Base-by-base conservation (phyloP, 1,140 invertebrate species). In the Tyrophagus putrescentiae region DNA sequence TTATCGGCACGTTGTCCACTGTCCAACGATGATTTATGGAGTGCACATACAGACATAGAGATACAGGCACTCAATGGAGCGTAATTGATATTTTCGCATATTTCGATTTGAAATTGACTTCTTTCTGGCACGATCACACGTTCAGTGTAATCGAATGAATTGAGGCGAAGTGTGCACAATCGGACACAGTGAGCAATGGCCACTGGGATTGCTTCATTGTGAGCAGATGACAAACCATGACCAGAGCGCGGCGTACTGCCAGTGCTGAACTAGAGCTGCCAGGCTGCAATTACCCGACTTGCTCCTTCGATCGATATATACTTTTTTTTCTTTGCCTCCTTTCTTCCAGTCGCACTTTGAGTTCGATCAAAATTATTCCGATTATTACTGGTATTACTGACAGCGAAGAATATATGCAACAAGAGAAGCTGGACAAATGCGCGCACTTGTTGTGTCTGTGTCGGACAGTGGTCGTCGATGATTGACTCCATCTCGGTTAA, bases 301-400 rank as follows among this genome's bases (percentile, higher is more conserved):
- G 45, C 18, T 48, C n/a, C n/a, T n/a, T n/a, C 45, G 18, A 48
- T 48, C 45, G 45, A 48, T 48, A 25, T 48, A 21, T 13, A 39
- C 21, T 39, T 39, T 39, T 39, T 39, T 39, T 39, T 39, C 13
- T 48, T 48, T 48, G 13, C 23, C 45, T 6, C 31, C 45, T 48
- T 48, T 48, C 45, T 13, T 48, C 36, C 21, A 13, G 21, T 48
- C 45, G 23, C n/a, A n/a, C n/a, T n/a, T n/a, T n/a, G n/a, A 7
- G 45, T 48, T 48, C 45, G 45, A 48, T 48, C 45, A 48, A 48
- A 48, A 48, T 48, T 48, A 48, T 48, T 48, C 45, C 45, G 45
- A 48, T 48, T 48, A 48, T 48, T 48, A 48, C 18, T 48, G 45
- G 45, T 6, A 18, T 48, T 48, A 48, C n/a, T 48, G 45, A 48